Percentiles rank a stretch among this genome's conserved stretches.
Evolutionary conservation across 2,888 invertebrate species (phyloP).

Genomic region (Oasisia sp.): DNA sequence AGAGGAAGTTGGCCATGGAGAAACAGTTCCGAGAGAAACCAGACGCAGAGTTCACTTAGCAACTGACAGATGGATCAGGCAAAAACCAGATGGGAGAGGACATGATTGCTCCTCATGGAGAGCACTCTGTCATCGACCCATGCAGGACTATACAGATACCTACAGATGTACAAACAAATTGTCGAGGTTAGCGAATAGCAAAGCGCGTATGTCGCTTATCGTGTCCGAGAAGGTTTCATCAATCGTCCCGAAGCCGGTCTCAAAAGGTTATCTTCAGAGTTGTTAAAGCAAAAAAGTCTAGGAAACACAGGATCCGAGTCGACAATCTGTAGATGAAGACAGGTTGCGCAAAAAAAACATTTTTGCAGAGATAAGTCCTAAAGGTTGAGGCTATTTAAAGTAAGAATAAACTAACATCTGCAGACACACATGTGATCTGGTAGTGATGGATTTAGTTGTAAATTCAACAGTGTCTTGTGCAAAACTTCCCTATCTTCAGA

Average conservation of each 20-base stretch:
- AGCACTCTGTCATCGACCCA: background rate
- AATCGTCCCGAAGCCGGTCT: background rate
- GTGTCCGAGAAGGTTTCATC: background rate
- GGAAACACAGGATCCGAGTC: background rate
- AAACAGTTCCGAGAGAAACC: background rate
- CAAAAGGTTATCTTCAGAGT: background rate
- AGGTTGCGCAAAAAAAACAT: background rate
- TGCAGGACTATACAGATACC: background rate
- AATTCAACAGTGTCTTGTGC: background rate
- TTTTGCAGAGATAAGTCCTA: background rate
- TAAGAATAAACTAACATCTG: background rate
- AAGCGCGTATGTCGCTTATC: background rate
- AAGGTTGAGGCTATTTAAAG: background rate
- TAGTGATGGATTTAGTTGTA: background rate
- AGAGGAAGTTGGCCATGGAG: background rate
- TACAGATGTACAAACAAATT: slow-evolving; percentile 1
- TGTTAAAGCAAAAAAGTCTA: background rate
- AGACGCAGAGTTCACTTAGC: background rate
- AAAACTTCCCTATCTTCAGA: background rate
- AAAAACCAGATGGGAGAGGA: background rate
- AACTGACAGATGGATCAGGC: background rate
- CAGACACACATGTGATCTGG: background rate
- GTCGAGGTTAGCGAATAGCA: background rate
- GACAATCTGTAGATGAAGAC: background rate
- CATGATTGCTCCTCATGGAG: background rate